Evolutionary conservation across 2,797 vertebrate genomes (phyloP).

Genomic region (Pangasius larnaudii): DNA sequence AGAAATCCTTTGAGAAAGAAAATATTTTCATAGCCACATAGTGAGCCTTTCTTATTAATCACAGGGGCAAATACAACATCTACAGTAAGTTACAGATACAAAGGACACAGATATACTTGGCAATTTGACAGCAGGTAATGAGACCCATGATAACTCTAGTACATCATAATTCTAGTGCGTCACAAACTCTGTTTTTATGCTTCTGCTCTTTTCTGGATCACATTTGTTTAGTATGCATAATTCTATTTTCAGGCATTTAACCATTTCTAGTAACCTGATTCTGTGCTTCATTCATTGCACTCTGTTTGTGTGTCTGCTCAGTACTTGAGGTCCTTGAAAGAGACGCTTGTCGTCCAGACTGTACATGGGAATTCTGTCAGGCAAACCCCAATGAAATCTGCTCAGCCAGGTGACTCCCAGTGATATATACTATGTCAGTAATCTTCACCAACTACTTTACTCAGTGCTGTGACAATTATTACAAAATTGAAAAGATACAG

Average conservation of each 20-base stretch:
- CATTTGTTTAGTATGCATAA: neutral
- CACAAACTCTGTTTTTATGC: neutral
- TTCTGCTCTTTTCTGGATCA: constrained; percentile 50
- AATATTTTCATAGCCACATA: neutral
- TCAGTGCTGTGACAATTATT: neutral
- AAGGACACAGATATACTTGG: neutral
- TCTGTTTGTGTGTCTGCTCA: constrained; percentile 49
- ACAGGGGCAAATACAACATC: neutral
- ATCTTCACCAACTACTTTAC: neutral
- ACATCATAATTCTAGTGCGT: neutral
- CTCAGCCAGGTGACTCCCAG: constrained; percentile 69
- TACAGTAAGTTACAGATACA: neutral
- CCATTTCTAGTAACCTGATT: neutral
- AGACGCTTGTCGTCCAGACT: constrained; percentile 70
- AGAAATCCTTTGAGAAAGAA: neutral
- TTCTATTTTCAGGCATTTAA: neutral
- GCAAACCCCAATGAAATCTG: constrained; percentile 69
- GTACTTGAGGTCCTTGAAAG: constrained; percentile 65
- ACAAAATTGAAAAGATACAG: neutral
- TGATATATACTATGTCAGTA: neutral
- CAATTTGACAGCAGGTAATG: neutral
- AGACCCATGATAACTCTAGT: neutral
- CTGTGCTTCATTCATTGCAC: neutral
- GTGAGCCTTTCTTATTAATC: neutral
- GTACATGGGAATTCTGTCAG: constrained; percentile 72